Percentiles rank a stretch among this genome's conserved stretches.
Evolutionary conservation across 1,140 invertebrate species (phyloP).

Genomic region (Aphelenchoides fujianensis): DNA sequence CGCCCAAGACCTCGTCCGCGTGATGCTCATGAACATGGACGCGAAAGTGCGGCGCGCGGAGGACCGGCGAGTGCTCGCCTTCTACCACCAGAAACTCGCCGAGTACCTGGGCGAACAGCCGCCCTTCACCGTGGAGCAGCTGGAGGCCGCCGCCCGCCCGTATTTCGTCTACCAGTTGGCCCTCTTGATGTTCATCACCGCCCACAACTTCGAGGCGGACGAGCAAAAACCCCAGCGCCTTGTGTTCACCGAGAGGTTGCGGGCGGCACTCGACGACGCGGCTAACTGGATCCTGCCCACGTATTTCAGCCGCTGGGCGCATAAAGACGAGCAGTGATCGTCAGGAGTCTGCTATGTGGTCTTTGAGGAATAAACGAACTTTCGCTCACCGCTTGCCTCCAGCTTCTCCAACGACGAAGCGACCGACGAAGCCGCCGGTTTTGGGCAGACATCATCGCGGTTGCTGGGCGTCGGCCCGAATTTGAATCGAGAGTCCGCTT

Average conservation of each 20-base stretch:
- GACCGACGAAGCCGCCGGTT: too few relatives aligned
- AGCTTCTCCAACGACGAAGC: too few relatives aligned
- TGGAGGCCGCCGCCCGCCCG: not conserved
- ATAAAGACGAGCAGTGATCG: too few relatives aligned
- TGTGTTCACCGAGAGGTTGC: not conserved
- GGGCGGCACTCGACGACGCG: not conserved
- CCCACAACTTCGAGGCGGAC: not conserved
- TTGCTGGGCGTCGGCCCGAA: too few relatives aligned
- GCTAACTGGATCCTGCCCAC: too few relatives aligned
- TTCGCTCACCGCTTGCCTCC: too few relatives aligned
- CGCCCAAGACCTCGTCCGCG: slow-evolving; percentile 8
- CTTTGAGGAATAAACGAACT: too few relatives aligned
- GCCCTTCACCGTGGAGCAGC: slow-evolving; percentile 2
- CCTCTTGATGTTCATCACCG: slow-evolving; percentile 5
- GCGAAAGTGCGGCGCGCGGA: not conserved
- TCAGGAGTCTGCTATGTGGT: too few relatives aligned
- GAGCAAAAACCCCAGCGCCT: not conserved
- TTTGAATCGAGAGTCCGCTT: too few relatives aligned
- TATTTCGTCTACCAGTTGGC: slow-evolving; percentile 2
- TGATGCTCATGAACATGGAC: slow-evolving; percentile 11
- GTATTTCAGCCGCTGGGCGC: too few relatives aligned
- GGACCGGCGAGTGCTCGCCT: not conserved
- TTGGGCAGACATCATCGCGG: too few relatives aligned
- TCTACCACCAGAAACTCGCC: not conserved
- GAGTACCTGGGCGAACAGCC: not conserved